These are phyloP conservation scores for Strigamia maritima DNA, from an alignment of 2,888 invertebrate species.

Conservation along the genomic window DNA sequence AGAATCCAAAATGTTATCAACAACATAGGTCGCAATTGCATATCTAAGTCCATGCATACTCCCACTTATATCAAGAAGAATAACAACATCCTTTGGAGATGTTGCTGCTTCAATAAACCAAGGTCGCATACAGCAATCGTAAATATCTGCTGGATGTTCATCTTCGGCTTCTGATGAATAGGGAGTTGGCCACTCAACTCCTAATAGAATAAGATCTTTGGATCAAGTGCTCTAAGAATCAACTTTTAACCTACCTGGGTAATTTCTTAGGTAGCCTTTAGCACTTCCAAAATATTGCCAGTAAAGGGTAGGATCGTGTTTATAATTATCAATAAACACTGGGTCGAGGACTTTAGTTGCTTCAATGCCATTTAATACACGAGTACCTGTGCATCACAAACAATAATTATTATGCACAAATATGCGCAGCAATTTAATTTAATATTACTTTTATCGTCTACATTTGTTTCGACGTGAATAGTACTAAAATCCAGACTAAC, in stretches of 20 bases:
- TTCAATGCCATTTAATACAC: conserved; percentile 82
- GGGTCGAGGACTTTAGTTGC: conserved; percentile 87
- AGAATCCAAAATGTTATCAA: conserved; percentile 84
- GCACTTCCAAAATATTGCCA: conserved; percentile 99
- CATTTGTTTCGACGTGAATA: conserved; percentile 90
- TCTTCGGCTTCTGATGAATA: conserved; percentile 47
- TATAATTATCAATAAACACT: conserved; percentile 78
- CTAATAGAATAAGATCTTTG: conserved; percentile 50
- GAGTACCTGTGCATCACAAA: conserved; percentile 58
- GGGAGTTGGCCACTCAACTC: conserved; percentile 63
- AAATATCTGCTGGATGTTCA: conserved; percentile 65
- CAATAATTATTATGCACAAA: not conserved
- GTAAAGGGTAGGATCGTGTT: conserved; percentile 79
- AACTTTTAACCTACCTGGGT: conserved; percentile 67
- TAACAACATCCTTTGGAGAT: conserved; percentile 94
- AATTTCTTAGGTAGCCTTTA: conserved; percentile 86
- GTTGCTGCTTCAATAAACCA: conserved; percentile 95
- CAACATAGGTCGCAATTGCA: conserved; percentile 86
- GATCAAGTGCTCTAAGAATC: not conserved
- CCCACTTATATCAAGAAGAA: conserved; percentile 90
- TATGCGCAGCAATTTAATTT: not conserved
- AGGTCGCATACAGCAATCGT: conserved; percentile 85
- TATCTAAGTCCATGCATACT: conserved; percentile 91
- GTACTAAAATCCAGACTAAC: conserved; percentile 78
- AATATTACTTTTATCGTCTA: conserved; percentile 73